Evolutionary conservation across 2,888 invertebrate genomes (phyloP), one percentile per base, ranked within the genome.

Genomic region (Dorcus hopei): DNA sequence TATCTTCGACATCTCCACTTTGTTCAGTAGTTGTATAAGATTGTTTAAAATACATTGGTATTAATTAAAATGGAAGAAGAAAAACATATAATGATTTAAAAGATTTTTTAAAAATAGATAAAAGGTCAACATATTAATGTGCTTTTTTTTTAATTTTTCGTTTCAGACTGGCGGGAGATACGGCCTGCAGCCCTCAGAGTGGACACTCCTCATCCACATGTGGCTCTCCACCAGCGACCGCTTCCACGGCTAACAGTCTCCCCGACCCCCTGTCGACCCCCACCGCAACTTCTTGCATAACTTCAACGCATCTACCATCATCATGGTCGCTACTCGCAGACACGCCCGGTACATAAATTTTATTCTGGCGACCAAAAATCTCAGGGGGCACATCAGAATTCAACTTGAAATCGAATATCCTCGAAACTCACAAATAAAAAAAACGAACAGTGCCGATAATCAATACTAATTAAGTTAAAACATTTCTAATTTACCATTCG

Each of bases 141-240:
- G 3, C 1, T 14, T 49, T 49, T 14, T 6, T 49, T 49, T 26
- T n/a, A 33, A 26, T 33, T 33, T 33, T 33, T 33, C 7, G 26
- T 33, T 33, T 49, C 63, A 77, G 77, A 67, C 79, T 78, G 80
- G 81, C 77, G 70, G 80, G 67, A 81, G 68, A 68, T 48, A 68
- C 70, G 14, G 72, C 75, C 9, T 76, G 76, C 57, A 77, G 85
- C 68, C 85, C 85, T 7, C 83, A 83, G 75, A 84, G 84, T 74
- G 85, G 84, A 26, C 84, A 84, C 69, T 85, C 85, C 16, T 80
- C 80, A 9, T 80, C 80, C 9, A 85, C 85, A 8, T 86, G 85
- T 62, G 83, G 84, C 65, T 85, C 85, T 6, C 86, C 86, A 33
- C 77, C 75, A 43, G 74, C 73, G 16, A 70, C 72, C 23, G 70